Conservation (phyloP, 2,797 vertebrate genomes). For the Alcedo atthis region DNA sequence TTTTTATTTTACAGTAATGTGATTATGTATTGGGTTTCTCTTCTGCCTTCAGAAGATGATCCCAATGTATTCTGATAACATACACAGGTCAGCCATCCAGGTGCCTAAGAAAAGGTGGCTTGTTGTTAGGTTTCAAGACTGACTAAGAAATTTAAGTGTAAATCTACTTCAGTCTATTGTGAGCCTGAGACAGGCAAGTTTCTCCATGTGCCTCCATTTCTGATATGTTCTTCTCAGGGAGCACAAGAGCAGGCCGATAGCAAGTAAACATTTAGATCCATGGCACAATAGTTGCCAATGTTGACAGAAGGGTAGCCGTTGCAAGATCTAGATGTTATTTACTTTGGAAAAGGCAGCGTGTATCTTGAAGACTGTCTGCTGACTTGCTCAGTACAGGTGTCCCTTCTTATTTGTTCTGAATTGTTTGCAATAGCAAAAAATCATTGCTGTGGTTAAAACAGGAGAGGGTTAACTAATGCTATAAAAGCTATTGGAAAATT, state of each 20-base stretch:
- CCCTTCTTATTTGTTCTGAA: not conserved
- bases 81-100: not conserved
- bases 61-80: not conserved
- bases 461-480: not conserved
- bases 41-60: not conserved
- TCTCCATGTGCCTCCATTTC: not conserved
- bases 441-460: not conserved
- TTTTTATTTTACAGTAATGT: not conserved
- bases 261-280: not conserved
- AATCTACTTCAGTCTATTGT: not conserved
- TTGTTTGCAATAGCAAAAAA: not conserved
- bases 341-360: not conserved
- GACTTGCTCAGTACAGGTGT: not conserved
- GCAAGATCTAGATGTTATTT: not conserved
- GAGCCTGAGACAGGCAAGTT: not conserved
- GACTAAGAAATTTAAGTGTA: not conserved
- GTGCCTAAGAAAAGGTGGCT: not conserved
- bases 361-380: not conserved
- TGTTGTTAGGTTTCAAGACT: not conserved
- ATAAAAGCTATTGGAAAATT: not conserved
- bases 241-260: not conserved
- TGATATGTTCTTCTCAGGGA: not conserved
- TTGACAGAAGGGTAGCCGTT: not conserved
- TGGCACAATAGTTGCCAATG: not conserved
- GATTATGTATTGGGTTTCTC: not conserved